A percentile compares a stretch with the other conserved stretches of the same genome.
These are phyloP conservation scores for Cheilosia urbana DNA, from an alignment of 2,888 invertebrate genomes.

Conservation along the genomic window DNA sequence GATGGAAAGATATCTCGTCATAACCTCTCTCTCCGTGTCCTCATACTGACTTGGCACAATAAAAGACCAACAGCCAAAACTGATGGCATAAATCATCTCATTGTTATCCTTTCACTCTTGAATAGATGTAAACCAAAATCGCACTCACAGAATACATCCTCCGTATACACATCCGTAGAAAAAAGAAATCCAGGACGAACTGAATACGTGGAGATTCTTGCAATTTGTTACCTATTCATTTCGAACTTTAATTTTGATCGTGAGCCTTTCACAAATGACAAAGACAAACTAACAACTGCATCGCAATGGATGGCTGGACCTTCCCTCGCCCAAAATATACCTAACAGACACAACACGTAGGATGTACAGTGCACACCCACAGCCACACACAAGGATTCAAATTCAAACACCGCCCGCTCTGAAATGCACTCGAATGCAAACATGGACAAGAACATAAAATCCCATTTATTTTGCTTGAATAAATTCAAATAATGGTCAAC, in stretches of 20 bases:
- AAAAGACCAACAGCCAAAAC: constrained; percentile 55
- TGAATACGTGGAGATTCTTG: constrained; percentile 49
- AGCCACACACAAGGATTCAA: constrained; percentile 1
- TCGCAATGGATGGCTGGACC: constrained; percentile 3
- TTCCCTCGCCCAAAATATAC: constrained; percentile 1
- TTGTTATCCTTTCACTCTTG: constrained; percentile 68
- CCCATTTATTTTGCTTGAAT: constrained; percentile 76
- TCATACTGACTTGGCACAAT: constrained; percentile 28
- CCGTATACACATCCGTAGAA: neutral
- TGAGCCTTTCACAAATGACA: constrained; percentile 72
- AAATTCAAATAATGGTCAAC: constrained; percentile 76
- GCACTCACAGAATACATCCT: constrained; percentile 27
- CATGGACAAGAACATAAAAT: constrained; percentile 74
- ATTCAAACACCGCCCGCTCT: constrained; percentile 54
- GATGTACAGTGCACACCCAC: neutral
- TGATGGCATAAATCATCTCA: constrained; percentile 70
- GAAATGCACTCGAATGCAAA: constrained; percentile 71
- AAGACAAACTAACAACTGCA: constrained; percentile 75
- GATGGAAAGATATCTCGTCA: constrained; percentile 62
- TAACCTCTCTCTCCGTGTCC: constrained; percentile 45
- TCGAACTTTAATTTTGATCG: constrained; percentile 74
- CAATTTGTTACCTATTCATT: constrained; percentile 75
- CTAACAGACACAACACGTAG: constrained; percentile 26
- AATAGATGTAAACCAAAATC: constrained; percentile 68
- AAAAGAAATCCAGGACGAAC: constrained; percentile 13